Evolutionary conservation across 2,797 vertebrate species (phyloP).

Genomic region (Glossophaga mutica): DNA sequence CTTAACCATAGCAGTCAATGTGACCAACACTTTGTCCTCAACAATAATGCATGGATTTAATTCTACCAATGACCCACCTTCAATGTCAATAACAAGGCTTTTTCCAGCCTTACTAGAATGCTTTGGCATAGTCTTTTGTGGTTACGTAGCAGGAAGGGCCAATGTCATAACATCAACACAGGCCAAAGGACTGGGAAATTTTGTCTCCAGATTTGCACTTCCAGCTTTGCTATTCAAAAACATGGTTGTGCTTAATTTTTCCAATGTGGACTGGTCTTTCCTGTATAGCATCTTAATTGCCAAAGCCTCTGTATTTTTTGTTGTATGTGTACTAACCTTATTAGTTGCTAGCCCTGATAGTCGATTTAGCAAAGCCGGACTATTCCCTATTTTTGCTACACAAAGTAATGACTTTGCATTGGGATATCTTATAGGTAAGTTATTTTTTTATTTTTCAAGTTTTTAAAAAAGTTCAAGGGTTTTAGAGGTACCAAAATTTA

Average conservation of each 20-base stretch:
- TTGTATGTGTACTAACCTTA: slow-evolving; percentile 92
- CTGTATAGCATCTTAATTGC: slow-evolving; percentile 94
- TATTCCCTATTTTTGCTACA: slow-evolving; percentile 97
- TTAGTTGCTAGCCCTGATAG: slow-evolving; percentile 90
- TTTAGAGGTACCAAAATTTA: slow-evolving; percentile 25
- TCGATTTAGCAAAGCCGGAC: slow-evolving; percentile 94
- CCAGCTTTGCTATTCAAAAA: slow-evolving; percentile 97
- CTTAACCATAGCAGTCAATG: slow-evolving; percentile 73
- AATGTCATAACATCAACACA: slow-evolving; percentile 94
- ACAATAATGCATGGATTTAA: slow-evolving; percentile 72
- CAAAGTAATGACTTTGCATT: slow-evolving; percentile 99
- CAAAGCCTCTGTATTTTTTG: slow-evolving; percentile 92
- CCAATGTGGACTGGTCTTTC: slow-evolving; percentile 95
- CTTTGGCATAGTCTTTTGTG: slow-evolving; percentile 97
- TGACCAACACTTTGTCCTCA: slow-evolving; percentile 73
- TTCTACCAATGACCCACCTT: slow-evolving; percentile 72
- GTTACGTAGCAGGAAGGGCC: slow-evolving; percentile 93
- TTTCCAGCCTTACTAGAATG: slow-evolving; percentile 96
- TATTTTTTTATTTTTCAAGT: slow-evolving; percentile 59
- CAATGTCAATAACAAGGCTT: slow-evolving; percentile 94
- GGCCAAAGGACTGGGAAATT: slow-evolving; percentile 95
- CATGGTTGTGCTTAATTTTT: slow-evolving; percentile 97
- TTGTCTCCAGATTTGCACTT: slow-evolving; percentile 98
- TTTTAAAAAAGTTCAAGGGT: background rate
- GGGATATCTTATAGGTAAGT: slow-evolving; percentile 97